phyloP scores from a whole-genome alignment of 2,888 invertebrate genomes.

The Cryptocephalus moraei region DNA sequence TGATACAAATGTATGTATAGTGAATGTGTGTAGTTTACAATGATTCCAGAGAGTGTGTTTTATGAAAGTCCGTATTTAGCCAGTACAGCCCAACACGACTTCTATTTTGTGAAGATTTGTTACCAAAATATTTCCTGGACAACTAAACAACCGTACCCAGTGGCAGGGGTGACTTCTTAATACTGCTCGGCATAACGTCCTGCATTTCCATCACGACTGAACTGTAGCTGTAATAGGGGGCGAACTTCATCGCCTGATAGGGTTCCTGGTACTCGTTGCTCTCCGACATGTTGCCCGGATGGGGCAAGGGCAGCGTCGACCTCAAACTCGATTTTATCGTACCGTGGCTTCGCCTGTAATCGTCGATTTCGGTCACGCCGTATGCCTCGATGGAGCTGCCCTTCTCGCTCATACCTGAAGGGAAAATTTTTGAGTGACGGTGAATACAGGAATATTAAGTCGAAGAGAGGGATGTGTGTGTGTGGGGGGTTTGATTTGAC shows the following conservation, averaged over 20 bases:
- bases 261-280: constrained; percentile 69
- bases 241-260: constrained; percentile 64
- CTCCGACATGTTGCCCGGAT: constrained; percentile 51
- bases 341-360: constrained; percentile 46
- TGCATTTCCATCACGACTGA: constrained; percentile 68
- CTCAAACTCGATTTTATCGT: constrained; percentile 38
- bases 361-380: constrained; percentile 50
- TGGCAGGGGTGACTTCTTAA: constrained; percentile 20
- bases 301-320: constrained; percentile 44
- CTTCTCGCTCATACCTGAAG: constrained; percentile 12
- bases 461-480: neutral
- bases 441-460: neutral
- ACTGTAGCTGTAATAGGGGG: constrained; percentile 68
- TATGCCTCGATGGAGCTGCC: constrained; percentile 43
- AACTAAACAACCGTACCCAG: too few species aligned
- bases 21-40: too few species aligned
- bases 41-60: too few species aligned
- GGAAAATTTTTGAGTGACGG: neutral
- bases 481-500: too few species aligned
- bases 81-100: too few species aligned
- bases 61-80: too few species aligned
- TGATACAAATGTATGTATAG: too few species aligned
- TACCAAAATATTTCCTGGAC: too few species aligned
- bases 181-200: constrained; percentile 48
- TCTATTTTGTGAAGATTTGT: too few species aligned